Base-by-base conservation (phyloP, 2,797 vertebrate genomes). In the Gadopsis bispinosus region DNA sequence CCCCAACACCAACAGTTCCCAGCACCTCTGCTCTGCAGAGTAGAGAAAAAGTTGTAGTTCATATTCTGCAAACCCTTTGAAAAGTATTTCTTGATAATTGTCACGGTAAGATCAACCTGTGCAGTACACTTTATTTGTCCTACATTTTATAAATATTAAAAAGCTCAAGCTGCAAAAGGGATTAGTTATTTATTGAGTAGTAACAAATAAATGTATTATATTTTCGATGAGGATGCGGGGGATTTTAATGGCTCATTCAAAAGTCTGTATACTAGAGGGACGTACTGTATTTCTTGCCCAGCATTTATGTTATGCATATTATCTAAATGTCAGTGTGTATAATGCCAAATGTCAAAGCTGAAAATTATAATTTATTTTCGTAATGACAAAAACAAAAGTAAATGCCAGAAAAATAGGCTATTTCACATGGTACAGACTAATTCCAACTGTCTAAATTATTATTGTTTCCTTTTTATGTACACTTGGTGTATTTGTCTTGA, bases 61-160 rank as follows among this genome's bases (percentile, higher is more conserved):
- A 55, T 33, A 5, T 29, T 70, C 29, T 64, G 19, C 43, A 56
- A 56, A 69, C 11, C 63, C 61, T 79, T 67, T 48, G 19, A 45
- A 29, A 77, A 68, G 17, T 39, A 4, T 59, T 37, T 50, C 39
- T 31, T 2, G 10, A 29, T 31, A 45, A 39, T 69, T 3, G 11
- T 17, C 17, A 60, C 29, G 56, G 37, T 51, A n/a, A 29, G 35
- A 75, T 55, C 26, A 14, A 50, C 55, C 19, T 48, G 33, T 39
- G 7, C 35, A 2, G 12, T 20, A 20, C 29, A 1, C 0, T 4
- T 39, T 0, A 26, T 39, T 16, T 22, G 7, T 14, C 16, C 26
- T 26, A 7, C 41, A 17, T 41, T 16, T 11, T n/a, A 19, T 35
- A 35, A 33, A 19, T 22, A 50, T 17, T 2, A 12, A 31, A 22